Base-by-base conservation (phyloP, 2,888 invertebrate species). In the Epistrophe eligans region DNA sequence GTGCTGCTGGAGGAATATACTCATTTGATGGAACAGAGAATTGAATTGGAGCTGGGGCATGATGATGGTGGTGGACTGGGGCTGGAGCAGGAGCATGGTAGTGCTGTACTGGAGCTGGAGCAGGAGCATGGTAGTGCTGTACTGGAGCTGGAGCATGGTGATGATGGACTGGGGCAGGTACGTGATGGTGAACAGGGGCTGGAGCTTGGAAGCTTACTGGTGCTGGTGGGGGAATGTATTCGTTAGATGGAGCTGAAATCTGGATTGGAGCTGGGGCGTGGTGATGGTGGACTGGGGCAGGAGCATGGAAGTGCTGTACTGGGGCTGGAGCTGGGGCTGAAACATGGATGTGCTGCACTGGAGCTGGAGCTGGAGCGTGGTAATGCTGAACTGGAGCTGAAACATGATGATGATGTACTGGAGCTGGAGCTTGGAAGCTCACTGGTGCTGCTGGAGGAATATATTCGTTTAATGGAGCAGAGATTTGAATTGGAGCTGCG, bases 221-320 rank as follows among this genome's bases (percentile, higher is more conserved):
- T 64, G 85, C 81, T 77, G 52, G 70, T 60, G 82, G 85, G 1
- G 85, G 81, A 77, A 85, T 85, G 17, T 85, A 85, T 17, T 85
- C 74, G 43, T 55, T 79, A 8, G 62, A 62, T 32, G 85, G 73
- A 13, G 66, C 73, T 15, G 66, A 9, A 11, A 62, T 28, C 24
- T 45, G 67, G 6, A 62, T 45, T 71, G 58, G 66, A n/a, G 32
- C 67, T 35, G 35, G n/a, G 17, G n/a, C n/a, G n/a, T n/a, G n/a
- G n/a, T n/a, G n/a, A n/a, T n/a, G n/a, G n/a, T n/a, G 35, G 11
- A 50, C 57, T 38, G 17, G 38, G 11, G 60, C 79, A 24, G 60
- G 79, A 8, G 45, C 64, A 64, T 43, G 60, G 40, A 24, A 52
- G 8, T 52, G 38, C 3, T 38, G 48, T 7, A 62, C 77, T 38